Conservation (phyloP, 2,113 vertebrate species). For the Gymnorhina tibicen region DNA sequence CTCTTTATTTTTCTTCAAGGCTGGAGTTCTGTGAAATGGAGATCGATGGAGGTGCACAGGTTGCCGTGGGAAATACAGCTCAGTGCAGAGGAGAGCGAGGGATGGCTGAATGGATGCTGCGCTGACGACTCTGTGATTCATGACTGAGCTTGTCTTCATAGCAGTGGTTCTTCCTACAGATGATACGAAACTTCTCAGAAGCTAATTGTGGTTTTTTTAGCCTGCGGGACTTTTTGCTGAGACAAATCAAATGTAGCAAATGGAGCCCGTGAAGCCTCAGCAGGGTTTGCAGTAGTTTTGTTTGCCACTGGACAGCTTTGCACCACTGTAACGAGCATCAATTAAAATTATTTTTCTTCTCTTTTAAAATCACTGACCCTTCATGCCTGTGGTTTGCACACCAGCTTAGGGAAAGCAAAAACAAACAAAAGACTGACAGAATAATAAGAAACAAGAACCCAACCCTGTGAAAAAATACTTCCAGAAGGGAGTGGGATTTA, state of each 20-base stretch:
- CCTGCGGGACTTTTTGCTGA: not conserved
- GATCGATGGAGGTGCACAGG: not conserved
- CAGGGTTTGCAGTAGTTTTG: not conserved
- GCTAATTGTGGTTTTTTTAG: not conserved
- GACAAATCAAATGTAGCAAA: not conserved
- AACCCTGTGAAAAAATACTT: not conserved
- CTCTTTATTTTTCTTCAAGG: too few species aligned
- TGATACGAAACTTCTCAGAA: not conserved
- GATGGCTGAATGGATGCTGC: not conserved
- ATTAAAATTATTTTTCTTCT: not conserved
- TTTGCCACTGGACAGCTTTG: not conserved
- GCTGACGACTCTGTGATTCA: not conserved
- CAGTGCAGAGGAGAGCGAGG: not conserved
- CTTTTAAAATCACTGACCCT: not conserved
- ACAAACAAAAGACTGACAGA: not conserved
- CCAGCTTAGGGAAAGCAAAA: not conserved
- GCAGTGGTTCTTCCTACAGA: not conserved
- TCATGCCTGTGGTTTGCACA: not conserved
- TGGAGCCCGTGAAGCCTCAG: not conserved
- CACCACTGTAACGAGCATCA: not conserved
- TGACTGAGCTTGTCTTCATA: not conserved
- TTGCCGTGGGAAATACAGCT: not conserved
- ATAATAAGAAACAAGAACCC: not conserved
- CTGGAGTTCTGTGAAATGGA: not conserved
- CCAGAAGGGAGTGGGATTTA: not conserved